Base-by-base conservation (phyloP, 2,888 invertebrate species). In the Anodontia alba region DNA sequence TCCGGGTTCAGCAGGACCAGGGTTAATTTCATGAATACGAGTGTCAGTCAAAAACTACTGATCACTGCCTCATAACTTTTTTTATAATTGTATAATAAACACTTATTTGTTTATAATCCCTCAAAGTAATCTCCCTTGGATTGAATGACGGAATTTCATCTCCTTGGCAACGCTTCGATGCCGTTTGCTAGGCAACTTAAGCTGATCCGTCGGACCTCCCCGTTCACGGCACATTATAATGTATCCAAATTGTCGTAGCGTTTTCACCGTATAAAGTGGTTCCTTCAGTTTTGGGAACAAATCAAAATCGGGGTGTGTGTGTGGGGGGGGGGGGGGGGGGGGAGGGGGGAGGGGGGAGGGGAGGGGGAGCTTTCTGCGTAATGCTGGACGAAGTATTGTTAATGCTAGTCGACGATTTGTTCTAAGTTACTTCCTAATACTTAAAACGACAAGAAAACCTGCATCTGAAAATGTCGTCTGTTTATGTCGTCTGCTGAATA, bases 81-180 rank as follows among this genome's bases (percentile, higher is more conserved):
- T 10, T 33, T 67, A 31, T 67, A 33, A 67, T 31, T 67, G 33
- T 67, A 36, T 67, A 31, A 67, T 36, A 67, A 31, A 20, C 29
- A 67, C 23, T 26, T 68, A 15, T 15, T n/a, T 68, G 36, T 68
- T 68, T 12, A 68, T 42, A 68, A 68, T 68, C 68, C 23, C 68
- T 68, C 68, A 68, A 68, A 20, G 68, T 42, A 68, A 68, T 42
- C 42, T 68, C 38, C 68, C 68, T 42, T 68, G 42, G 67, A 67
- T 36, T 10, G 49, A 20, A 49, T 49, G 54, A 54, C 54, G 5
- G 54, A 54, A 54, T 54, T 26, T 26, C 54, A 54, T 54, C 54
- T 54, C 10, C 54, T 26, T 54, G 54, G 54, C 54, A 54, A 54
- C 54, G 54, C 26, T 26, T 54, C 26, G 54, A 23, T 54, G 15